Evolutionary conservation across 2,797 vertebrate genomes (phyloP), one percentile per base, ranked within the genome.

Genomic region (Prionace glauca): DNA sequence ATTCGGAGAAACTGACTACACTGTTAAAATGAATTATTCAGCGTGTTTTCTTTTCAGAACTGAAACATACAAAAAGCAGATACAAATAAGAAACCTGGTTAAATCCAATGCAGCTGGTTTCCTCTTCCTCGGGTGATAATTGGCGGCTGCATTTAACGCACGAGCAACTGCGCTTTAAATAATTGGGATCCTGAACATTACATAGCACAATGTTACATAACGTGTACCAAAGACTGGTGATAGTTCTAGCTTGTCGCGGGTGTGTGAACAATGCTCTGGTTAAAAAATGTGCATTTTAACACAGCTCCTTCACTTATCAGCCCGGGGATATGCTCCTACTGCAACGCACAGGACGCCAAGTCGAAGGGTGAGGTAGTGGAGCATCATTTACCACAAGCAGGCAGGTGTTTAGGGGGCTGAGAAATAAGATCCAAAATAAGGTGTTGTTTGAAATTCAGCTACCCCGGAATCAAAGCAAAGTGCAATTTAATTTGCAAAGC

Each of bases 341-440:
- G 81, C 81, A 95, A 69, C 67, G 32, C 62, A 95, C 79, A 95
- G 87, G 36, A 84, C 79, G 90, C 90, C 67, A 36, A 92, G 62
- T 67, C 62, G n/a, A 67, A 92, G 62, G 90, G 67, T 36, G 62
- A n/a, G 60, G 29, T 14, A 36, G 11, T 10, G 50, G 50, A 62
- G 56, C 32, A 91, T 36, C 81, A 62, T 91, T 65, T 16, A 91
- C 20, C 16, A 12, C 18, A 18, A 92, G n/a, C 90, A 92, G 20
- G n/a, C 60, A 69, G 90, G 90, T 92, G n/a, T 36, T 92, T 65
- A 18, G 67, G 62, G 62, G 14, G n/a, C 62, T 67, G 32, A 36
- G 62, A 67, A 92, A 92, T 92, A 29, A 18, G 87, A 60, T 32
- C 14, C 56, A 60, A 65, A 69, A 56, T 20, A 92, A 92, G 18